Base-by-base conservation (phyloP, 2,888 invertebrate genomes). In the Metopia argyrocephala region DNA sequence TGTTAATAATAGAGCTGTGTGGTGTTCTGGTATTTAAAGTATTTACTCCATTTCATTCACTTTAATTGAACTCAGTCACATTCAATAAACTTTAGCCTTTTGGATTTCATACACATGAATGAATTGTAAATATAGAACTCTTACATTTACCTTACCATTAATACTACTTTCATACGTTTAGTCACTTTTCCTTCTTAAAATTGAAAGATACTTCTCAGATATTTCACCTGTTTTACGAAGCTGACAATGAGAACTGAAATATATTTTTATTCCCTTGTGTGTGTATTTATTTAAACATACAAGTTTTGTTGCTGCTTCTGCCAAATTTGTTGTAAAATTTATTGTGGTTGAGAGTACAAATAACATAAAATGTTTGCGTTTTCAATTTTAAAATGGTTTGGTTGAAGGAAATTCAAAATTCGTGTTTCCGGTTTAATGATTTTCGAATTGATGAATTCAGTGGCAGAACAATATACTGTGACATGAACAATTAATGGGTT, bases 101-200 rank as follows among this genome's bases (percentile, higher is more conserved):
- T 54, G n/a, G n/a, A n/a, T n/a, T n/a, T n/a, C n/a, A n/a, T n/a
- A n/a, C n/a, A n/a, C n/a, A n/a, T n/a, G n/a, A n/a, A n/a, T n/a
- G 71, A 52, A 66, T 48, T 78, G 71, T 78, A 71, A 78, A 71
- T 78, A 78, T 78, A 61, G 71, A 71, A 78, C 71, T 78, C 66
- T 71, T 71, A 61, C n/a, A n/a, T n/a, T n/a, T 38, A 38, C 38
- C 38, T 38, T 0, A 3, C 3, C 9, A n/a, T n/a, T n/a, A n/a
- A n/a, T n/a, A n/a, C n/a, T n/a, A n/a, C n/a, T n/a, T n/a, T n/a
- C n/a, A n/a, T n/a, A n/a, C n/a, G n/a, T n/a, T n/a, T n/a, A n/a
- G n/a, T n/a, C n/a, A n/a, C n/a, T n/a, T n/a, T n/a, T n/a, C n/a
- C n/a, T n/a, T n/a, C n/a, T n/a, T n/a, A n/a, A n/a, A 7, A 31